phyloP scores from a whole-genome alignment of 2,113 vertebrate genomes.

The Phoenicopterus ruber region DNA sequence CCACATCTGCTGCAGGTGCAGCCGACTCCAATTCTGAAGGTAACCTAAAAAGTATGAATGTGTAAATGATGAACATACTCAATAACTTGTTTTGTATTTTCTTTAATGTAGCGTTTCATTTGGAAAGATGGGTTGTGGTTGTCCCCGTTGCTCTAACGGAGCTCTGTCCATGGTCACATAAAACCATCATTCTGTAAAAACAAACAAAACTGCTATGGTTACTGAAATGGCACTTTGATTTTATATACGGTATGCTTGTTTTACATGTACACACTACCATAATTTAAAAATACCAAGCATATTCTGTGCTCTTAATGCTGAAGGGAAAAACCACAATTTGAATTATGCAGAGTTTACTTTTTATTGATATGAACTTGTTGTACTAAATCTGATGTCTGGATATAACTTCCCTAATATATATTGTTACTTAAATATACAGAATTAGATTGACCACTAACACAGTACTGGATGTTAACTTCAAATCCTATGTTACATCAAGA shows the following conservation, averaged over 20 bases:
- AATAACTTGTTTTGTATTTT: constrained; percentile 24
- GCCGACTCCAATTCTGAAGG: neutral
- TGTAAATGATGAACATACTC: constrained; percentile 14
- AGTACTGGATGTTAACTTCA: constrained; percentile 69
- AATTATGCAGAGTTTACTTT: constrained; percentile 77
- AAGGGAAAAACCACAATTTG: constrained; percentile 78
- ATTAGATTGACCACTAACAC: constrained; percentile 76
- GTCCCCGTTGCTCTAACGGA: constrained; percentile 29
- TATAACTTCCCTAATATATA: constrained; percentile 71
- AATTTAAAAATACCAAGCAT: constrained; percentile 66
- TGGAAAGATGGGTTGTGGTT: constrained; percentile 45
- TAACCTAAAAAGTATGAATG: constrained; percentile 35
- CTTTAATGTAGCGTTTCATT: constrained; percentile 50
- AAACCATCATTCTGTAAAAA: constrained; percentile 68
- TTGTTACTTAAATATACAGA: constrained; percentile 64
- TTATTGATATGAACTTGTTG: constrained; percentile 74
- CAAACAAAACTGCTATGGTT: constrained; percentile 50
- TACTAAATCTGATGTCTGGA: constrained; percentile 70
- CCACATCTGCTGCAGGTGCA: constrained; percentile 52
- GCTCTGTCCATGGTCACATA: constrained; percentile 29
- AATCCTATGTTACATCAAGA: constrained; percentile 49
- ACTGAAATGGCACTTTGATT: constrained; percentile 73
- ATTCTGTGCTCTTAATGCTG: constrained; percentile 69
- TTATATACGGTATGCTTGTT: constrained; percentile 55
- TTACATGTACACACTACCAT: constrained; percentile 71